Evolutionary conservation across 2,113 vertebrate species (phyloP).

Genomic region (Entelurus aequoreus): DNA sequence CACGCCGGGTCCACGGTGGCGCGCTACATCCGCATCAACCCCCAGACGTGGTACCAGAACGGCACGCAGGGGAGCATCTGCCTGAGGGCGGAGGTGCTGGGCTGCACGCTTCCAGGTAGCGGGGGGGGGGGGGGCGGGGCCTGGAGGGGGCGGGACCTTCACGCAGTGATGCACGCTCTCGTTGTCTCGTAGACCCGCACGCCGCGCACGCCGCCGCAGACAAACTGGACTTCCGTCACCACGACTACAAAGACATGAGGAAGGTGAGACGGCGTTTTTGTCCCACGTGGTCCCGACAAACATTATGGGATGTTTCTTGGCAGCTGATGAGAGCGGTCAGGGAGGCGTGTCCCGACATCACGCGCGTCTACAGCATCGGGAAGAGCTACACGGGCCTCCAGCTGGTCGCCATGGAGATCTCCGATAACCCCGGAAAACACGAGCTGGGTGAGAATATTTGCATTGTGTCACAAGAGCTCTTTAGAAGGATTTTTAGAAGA

Average conservation of each 20-base stretch:
- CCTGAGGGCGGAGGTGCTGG: conserved; percentile 86
- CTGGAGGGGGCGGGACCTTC: too few relatives aligned
- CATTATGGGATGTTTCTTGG: conserved; percentile 18
- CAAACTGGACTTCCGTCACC: conserved; percentile 88
- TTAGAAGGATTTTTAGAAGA: too few relatives aligned
- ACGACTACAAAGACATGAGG: conserved; percentile 93
- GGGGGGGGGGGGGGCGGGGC: too few relatives aligned
- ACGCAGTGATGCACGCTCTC: neutral
- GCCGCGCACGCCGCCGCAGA: conserved; percentile 67
- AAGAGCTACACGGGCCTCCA: conserved; percentile 87
- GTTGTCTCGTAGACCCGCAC: conserved; percentile 69
- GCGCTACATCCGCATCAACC: conserved; percentile 85
- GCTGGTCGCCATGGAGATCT: conserved; percentile 93
- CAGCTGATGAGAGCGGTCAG: conserved; percentile 91
- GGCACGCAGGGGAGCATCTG: conserved; percentile 78
- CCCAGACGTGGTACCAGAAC: conserved; percentile 85
- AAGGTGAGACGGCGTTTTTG: conserved; percentile 69
- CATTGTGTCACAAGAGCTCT: too few relatives aligned
- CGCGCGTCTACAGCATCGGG: conserved; percentile 90
- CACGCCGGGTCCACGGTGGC: conserved; percentile 70
- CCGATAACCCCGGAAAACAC: conserved; percentile 88
- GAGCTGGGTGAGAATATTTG: conserved; percentile 77
- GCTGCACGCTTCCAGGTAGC: conserved; percentile 78
- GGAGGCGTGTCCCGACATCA: conserved; percentile 87
- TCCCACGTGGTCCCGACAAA: conserved; percentile 25